These are phyloP conservation scores for Dolichoris vasculosae DNA, from an alignment of 1,140 invertebrate species.

Conservation along the genomic window DNA sequence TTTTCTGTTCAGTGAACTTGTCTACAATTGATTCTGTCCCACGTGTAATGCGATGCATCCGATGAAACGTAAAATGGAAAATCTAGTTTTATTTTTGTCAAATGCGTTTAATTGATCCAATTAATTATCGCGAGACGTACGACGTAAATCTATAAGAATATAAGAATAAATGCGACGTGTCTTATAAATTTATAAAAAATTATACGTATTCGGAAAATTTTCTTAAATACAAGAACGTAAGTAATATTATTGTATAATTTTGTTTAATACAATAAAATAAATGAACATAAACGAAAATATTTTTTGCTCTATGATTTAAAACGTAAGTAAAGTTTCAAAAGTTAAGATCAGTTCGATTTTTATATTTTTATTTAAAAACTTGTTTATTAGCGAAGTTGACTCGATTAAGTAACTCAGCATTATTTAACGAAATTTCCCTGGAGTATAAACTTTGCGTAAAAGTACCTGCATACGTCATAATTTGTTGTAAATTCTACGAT, in stretches of 20 bases:
- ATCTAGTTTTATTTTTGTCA: background rate
- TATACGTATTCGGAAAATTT: no score
- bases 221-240: no score
- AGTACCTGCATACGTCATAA: background rate
- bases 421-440: background rate
- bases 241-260: no score
- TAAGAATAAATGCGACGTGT: no score
- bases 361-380: background rate
- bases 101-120: background rate
- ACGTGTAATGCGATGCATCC: background rate
- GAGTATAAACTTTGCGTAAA: background rate
- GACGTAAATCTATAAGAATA: background rate
- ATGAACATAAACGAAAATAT: no score
- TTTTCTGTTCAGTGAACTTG: slow-evolving; percentile 16
- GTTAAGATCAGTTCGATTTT: background rate
- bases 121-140: background rate
- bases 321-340: no score
- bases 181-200: no score
- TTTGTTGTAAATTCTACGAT: background rate
- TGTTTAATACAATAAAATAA: no score
- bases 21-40: background rate
- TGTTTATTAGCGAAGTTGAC: no score
- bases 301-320: no score
- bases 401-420: background rate
- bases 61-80: slow-evolving; percentile 13